Base-by-base conservation (phyloP, 1,140 invertebrate species). In the Tigriopus japonicus region DNA sequence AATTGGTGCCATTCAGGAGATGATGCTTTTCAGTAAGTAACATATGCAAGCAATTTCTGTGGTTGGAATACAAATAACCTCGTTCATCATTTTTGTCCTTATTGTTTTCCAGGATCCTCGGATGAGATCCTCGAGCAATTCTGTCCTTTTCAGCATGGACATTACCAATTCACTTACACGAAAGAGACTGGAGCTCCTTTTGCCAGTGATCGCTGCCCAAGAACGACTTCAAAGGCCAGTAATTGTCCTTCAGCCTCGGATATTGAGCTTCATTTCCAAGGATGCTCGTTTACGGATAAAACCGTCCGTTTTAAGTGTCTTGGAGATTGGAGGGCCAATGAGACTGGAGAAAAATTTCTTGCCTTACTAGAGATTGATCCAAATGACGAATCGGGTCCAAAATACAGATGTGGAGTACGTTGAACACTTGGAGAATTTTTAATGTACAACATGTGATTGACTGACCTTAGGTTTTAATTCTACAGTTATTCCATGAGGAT, bases 401-500 rank as follows among this genome's bases (percentile, higher is more conserved):
- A 49, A 6, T 49, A 17, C 45, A 49, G n/a, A 21, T 49, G 45
- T 49, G 45, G n/a, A 17, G 45, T 49, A 49, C n/a, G 45, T 49
- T 17, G 12, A 12, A 49, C n/a, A 15, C 6, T 21, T 17, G 2
- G 45, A 6, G 6, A 21, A 49, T 5, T 62, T 28, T 42, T 17
- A 54, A 13, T 52, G 0, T 45, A 28, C 21, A 9, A 35, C 0
- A 35, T 51, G 23, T 12, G 14, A 5, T 42, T 23, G n/a, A 1
- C n/a, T 53, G 7, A 5, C 24, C 59, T 9, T 65, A 13, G 52
- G 43, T 52, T 59, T 67, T 62, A 41, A 66, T 63, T 60, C 69
- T 70, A n/a, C 64, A 82, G 81, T 65, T 82, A 28, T 82, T 77
- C 65, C 72, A 75, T n/a, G 71, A 76, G 52, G 78, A 83, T 62